phyloP scores from a whole-genome alignment of 2,113 vertebrate genomes.

The Pogona vitticeps region DNA sequence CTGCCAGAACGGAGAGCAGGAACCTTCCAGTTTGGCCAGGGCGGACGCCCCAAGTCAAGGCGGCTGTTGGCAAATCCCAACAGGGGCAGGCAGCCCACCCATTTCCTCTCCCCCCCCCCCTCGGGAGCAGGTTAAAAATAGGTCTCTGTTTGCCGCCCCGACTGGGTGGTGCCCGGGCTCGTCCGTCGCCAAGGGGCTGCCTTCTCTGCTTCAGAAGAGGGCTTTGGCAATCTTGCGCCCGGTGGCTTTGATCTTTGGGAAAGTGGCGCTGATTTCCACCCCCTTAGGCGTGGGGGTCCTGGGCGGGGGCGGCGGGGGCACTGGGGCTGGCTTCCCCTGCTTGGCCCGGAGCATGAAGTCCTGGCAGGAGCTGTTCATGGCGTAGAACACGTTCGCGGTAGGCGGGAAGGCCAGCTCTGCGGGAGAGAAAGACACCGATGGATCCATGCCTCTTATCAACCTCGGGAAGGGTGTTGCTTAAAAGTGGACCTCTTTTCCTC shows the following conservation, averaged over 20 bases:
- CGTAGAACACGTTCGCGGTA: slow-evolving; percentile 90
- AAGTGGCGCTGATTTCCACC: slow-evolving; percentile 76
- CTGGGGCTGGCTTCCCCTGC: slow-evolving; percentile 18
- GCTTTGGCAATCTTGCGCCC: slow-evolving; percentile 82
- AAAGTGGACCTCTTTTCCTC: background rate
- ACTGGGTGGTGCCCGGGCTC: too few species aligned
- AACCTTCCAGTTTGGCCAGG: too few species aligned
- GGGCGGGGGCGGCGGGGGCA: slow-evolving; percentile 52
- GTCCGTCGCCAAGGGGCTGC: too few species aligned
- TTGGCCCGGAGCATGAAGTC: slow-evolving; percentile 86
- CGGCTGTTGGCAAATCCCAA: background rate
- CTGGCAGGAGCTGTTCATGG: slow-evolving; percentile 86
- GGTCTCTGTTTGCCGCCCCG: too few species aligned
- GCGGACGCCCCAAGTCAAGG: background rate
- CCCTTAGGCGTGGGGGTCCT: slow-evolving; percentile 53
- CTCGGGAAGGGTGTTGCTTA: background rate
- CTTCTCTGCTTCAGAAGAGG: slow-evolving; percentile 64
- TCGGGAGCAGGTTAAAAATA: too few species aligned
- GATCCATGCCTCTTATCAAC: too few species aligned
- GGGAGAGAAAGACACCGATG: background rate
- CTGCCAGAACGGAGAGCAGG: background rate
- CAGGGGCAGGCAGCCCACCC: background rate
- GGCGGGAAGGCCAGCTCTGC: slow-evolving; percentile 85
- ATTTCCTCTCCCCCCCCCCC: too few species aligned
- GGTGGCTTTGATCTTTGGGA: slow-evolving; percentile 88